phyloP scores from a whole-genome alignment of 1,140 invertebrate species.

The Drosophila seguyi region DNA sequence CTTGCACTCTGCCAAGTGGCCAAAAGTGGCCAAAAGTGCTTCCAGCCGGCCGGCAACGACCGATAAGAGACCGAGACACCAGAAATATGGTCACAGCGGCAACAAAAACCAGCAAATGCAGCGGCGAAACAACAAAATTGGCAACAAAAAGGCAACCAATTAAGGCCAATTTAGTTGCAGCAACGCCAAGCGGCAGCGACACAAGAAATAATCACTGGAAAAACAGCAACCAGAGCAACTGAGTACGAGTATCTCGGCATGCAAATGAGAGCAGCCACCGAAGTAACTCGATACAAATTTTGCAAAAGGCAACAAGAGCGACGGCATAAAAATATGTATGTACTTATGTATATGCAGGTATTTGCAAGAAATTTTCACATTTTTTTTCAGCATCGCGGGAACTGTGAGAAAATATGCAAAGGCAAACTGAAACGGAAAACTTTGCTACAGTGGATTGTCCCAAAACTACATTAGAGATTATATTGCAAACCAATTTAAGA shows the following conservation, averaged over 20 bases:
- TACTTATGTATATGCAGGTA: conserved; percentile 33
- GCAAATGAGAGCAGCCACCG: conserved; percentile 77
- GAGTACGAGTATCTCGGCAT: conserved; percentile 53
- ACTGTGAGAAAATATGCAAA: conserved; percentile 60
- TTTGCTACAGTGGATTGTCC: conserved; percentile 17
- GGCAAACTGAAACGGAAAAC: conserved; percentile 40
- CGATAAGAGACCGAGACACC: conserved; percentile 69
- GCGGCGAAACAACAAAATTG: conserved; percentile 56
- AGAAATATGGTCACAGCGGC: conserved; percentile 58
- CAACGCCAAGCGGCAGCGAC: conserved; percentile 71
- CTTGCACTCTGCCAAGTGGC: conserved; percentile 31
- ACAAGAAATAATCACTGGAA: conserved; percentile 76
- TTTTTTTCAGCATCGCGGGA: conserved; percentile 32
- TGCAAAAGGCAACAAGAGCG: conserved; percentile 29
- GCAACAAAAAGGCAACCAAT: conserved; percentile 73
- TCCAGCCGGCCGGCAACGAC: conserved; percentile 74
- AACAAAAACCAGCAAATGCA: conserved; percentile 55
- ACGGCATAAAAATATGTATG: conserved; percentile 29
- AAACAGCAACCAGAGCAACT: conserved; percentile 53
- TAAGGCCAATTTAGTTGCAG: conserved; percentile 81
- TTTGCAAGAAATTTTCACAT: conserved; percentile 50
- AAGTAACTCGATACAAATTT: conserved; percentile 76
- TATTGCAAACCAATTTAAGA: neutral
- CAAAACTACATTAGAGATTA: neutral
- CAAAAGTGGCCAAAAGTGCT: conserved; percentile 59